phyloP scores from a whole-genome alignment of 2,797 vertebrate genomes.

The Hoplostethus atlanticus region DNA sequence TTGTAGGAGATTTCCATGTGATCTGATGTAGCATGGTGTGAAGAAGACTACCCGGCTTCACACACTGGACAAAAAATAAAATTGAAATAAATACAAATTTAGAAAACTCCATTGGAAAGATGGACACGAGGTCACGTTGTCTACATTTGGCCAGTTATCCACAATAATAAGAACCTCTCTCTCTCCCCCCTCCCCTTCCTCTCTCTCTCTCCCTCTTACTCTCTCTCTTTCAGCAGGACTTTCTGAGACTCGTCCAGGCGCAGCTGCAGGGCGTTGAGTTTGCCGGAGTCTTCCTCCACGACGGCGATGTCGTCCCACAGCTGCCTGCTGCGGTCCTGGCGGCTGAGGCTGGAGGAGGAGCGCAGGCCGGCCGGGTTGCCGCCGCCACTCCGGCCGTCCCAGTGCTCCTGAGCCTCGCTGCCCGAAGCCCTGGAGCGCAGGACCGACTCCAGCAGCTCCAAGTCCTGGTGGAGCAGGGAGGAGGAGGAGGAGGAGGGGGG shows the following conservation, averaged over 20 bases:
- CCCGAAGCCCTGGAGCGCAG: slow-evolving; percentile 79
- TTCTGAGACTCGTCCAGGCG: slow-evolving; percentile 96
- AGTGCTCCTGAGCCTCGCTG: slow-evolving; percentile 83
- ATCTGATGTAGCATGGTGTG: too few species aligned
- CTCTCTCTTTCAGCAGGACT: slow-evolving; percentile 91
- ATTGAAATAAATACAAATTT: too few species aligned
- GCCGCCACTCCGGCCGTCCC: slow-evolving; percentile 82
- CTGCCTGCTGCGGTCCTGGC: slow-evolving; percentile 90
- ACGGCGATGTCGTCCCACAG: slow-evolving; percentile 90
- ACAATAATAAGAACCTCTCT: background rate
- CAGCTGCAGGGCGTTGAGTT: slow-evolving; percentile 90
- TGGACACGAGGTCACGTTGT: too few species aligned
- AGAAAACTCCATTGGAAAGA: too few species aligned
- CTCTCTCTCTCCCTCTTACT: slow-evolving; percentile 81
- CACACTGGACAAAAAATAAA: too few species aligned
- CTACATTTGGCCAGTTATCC: too few species aligned
- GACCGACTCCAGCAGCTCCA: slow-evolving; percentile 89
- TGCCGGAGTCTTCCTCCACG: slow-evolving; percentile 90
- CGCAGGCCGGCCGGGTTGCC: slow-evolving; percentile 77
- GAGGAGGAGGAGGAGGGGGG: background rate
- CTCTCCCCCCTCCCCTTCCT: too few species aligned
- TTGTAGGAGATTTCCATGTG: too few species aligned
- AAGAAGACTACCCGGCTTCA: too few species aligned
- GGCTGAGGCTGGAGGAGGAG: slow-evolving; percentile 76
- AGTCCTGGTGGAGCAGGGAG: slow-evolving; percentile 81